Evolutionary conservation across 2,797 vertebrate genomes (phyloP), one percentile per base, ranked within the genome.

Genomic region (Danio kyathit): DNA sequence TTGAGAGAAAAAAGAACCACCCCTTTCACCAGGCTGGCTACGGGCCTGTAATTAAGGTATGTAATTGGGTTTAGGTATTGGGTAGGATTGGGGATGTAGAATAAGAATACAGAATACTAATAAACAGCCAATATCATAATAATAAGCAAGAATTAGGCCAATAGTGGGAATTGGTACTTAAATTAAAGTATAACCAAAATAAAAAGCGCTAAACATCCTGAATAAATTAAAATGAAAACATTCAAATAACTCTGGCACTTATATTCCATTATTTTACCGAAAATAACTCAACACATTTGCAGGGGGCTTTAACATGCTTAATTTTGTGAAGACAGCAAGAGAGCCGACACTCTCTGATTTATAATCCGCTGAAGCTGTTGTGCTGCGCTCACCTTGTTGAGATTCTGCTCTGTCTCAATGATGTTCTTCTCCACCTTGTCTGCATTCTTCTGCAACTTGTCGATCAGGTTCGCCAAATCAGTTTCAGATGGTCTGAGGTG

Each of bases 391-490:
- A 99, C 98, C 7, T 92, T 97, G 75, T 97, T 97, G 89, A 99
- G 95, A 81, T 96, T 96, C 89, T 95, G 93, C 88, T 99, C 97
- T 0, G 94, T 90, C 44, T 98, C 96, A 75, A 94, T 92, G 49
- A 99, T 97, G 91, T 96, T 96, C 84, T 95, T 96, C 89, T 99
- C 98, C 94, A 99, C 98, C 84, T 96, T 96, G 89, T 99, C 98
- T 0, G 97, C 98, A 94, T 96, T 98, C 86, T 92, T 96, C 93
- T 99, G 98, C 87, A 99, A 91, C 89, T 95, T 96, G 83, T 98
- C 97, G 0, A 99, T 97, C 89, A 99, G 93, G 65, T 87, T 71
- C 0, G 89, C 86, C 74, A 99, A 91, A 57, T 97, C 96, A 13
- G 84, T 79, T 6, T 87, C 75, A 0, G 82, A 48, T 48, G 85